A percentile compares a stretch with the other conserved stretches of the same genome.
phyloP scores from a whole-genome alignment of 2,797 vertebrate genomes.

The Salmo trutta region DNA sequence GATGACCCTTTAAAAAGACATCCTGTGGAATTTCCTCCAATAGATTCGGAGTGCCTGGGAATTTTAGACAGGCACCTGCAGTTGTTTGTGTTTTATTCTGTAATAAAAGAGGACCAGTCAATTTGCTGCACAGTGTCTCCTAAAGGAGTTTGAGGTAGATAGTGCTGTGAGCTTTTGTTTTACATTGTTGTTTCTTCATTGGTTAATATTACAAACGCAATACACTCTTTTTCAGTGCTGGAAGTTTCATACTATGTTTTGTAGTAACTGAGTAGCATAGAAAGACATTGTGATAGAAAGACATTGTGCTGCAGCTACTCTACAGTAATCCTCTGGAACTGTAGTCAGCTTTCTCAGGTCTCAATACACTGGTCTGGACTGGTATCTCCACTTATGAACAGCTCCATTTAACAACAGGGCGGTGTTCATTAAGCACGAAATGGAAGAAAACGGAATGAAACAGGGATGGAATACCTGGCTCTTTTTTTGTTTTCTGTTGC shows the following conservation, averaged over 20 bases:
- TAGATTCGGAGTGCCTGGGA: slow-evolving; percentile 45
- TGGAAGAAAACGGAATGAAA: too few species aligned
- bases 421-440: not conserved
- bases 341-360: not conserved
- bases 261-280: not conserved
- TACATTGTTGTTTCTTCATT: not conserved
- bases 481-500: too few species aligned
- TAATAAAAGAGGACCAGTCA: not conserved
- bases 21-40: slow-evolving; percentile 63
- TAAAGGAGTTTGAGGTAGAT: not conserved
- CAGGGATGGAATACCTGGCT: too few species aligned
- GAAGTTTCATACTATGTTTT: not conserved
- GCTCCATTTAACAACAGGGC: not conserved
- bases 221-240: not conserved
- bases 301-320: not conserved
- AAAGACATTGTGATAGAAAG: not conserved
- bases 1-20: slow-evolving; percentile 54
- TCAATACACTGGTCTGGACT: not conserved
- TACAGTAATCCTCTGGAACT: not conserved
- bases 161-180: not conserved
- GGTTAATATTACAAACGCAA: not conserved
- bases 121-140: not conserved
- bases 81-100: slow-evolving; percentile 1
- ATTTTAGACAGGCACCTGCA: slow-evolving; percentile 44
- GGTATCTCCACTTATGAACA: not conserved